Evolutionary conservation across 30 jellyfish, hydroid and myxozoan genomes (phyloP), one percentile per base, ranked within the genome.

Genomic region (Hydractinia symbiolongicarpus): DNA sequence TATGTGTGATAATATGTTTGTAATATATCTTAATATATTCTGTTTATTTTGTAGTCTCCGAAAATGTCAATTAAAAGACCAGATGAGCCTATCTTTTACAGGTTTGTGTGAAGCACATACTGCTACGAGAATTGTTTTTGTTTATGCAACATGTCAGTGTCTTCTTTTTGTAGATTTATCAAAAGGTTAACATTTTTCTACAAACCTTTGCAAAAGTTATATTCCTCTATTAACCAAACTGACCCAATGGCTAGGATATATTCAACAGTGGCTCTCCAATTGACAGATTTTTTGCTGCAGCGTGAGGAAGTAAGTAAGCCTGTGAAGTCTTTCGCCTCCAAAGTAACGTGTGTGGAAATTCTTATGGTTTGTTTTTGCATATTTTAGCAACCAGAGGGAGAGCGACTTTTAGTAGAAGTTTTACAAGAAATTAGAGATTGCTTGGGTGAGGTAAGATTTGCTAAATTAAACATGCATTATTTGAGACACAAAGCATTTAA

Each of bases 341-440:
- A 30, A 30, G 44, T 30, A 30, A 30, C 44, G 44, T 30, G 44
- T 30, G 44, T 30, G 44, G 44, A 30, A 30, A 30, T 30, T 30
- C 2, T 30, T 30, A 30, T 30, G 44, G 68, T 30, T 50, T 9
- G 10, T 68, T 72, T 79, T 53, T 9, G 17, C 30, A 58, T 53
- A 1, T 83, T 82, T 16, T 54, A 91, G 98, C 98, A 91, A 91
- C 95, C 98, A 5, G 98, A 91, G 13, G 98, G 98, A 11, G 96
- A 91, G 51, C 88, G 84, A 53, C 69, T 86, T 21, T 57, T 91
- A 60, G 78, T 73, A n/a, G 98, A 91, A 51, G 82, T 91, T 20
- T 81, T 91, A 40, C 93, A 81, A 74, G 98, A 91, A 74, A 82
- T 91, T 6, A 73, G 95, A 7, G 98, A 91, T 67, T 82, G 91